These are phyloP conservation scores for Eudemis profundana DNA, from an alignment of 2,888 invertebrate genomes.

Conservation along the genomic window DNA sequence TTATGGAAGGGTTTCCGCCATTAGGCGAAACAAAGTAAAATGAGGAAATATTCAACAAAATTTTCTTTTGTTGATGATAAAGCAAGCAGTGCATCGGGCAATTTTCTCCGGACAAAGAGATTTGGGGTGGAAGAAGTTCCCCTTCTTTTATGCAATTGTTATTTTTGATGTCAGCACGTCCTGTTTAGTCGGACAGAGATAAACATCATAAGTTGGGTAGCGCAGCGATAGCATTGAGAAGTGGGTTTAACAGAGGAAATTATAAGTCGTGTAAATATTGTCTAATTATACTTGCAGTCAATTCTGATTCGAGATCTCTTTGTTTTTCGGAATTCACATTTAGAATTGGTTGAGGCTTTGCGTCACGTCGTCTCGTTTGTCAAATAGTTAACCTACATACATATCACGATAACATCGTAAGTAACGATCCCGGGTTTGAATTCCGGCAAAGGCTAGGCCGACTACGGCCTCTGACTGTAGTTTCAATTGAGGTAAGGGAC, in stretches of 20 bases:
- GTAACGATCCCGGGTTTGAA: too few species aligned
- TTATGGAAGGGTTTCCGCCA: conserved; percentile 58
- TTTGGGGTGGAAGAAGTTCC: conserved; percentile 63
- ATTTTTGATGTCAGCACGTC: conserved; percentile 69
- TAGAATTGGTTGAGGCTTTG: too few species aligned
- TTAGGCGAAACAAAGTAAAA: conserved; percentile 60
- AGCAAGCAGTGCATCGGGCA: conserved; percentile 64
- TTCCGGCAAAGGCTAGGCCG: too few species aligned
- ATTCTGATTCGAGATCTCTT: too few species aligned
- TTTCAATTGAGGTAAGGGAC: too few species aligned
- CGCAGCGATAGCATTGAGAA: conserved; percentile 9
- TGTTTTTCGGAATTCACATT: too few species aligned
- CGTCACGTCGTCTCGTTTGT: too few species aligned
- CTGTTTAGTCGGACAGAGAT: conserved; percentile 39
- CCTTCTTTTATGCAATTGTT: conserved; percentile 72
- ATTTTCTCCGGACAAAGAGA: conserved; percentile 66
- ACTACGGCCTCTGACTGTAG: too few species aligned
- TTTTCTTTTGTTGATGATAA: conserved; percentile 61
- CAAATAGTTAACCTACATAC: too few species aligned
- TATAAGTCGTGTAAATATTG: too few species aligned
- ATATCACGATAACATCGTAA: too few species aligned
- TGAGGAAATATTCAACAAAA: conserved; percentile 55
- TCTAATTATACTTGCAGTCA: too few species aligned
- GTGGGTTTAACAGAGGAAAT: not conserved
- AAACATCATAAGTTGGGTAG: conserved; percentile 16